A percentile compares a stretch with the other conserved stretches of the same genome.
Evolutionary conservation across 2,888 invertebrate species (phyloP).

Genomic region (Himalopsyche japonica): DNA sequence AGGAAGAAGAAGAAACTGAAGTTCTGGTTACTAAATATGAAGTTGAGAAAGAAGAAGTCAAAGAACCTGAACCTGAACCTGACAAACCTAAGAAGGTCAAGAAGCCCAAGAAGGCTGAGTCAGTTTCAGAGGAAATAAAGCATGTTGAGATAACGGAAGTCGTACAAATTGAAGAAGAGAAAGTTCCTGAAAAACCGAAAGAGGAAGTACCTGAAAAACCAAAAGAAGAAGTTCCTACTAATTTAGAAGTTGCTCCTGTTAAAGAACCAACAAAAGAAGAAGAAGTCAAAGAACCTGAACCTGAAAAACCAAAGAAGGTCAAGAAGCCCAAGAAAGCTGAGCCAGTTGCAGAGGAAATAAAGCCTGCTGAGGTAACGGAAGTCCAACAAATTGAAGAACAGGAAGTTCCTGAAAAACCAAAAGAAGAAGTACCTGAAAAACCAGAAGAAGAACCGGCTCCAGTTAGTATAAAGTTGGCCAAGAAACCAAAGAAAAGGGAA

Average conservation of each 20-base stretch:
- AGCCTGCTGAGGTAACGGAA: slow-evolving; percentile 34
- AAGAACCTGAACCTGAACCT: slow-evolving; percentile 30
- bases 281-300: slow-evolving; percentile 33
- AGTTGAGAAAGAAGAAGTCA: neutral
- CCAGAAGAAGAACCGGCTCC: too few relatives aligned
- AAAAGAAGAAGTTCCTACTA: too few relatives aligned
- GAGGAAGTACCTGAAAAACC: too few relatives aligned
- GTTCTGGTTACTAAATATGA: too few relatives aligned
- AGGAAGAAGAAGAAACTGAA: too few relatives aligned
- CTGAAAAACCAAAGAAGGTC: slow-evolving; percentile 12
- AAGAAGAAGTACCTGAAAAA: too few relatives aligned
- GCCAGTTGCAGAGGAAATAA: slow-evolving; percentile 41
- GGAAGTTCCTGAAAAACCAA: too few relatives aligned
- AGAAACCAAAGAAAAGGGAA: neutral
- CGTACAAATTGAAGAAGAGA: slow-evolving; percentile 8
- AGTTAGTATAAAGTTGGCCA: neutral
- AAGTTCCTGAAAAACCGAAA: slow-evolving; percentile 12
- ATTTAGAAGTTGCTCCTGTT: slow-evolving; percentile 41
- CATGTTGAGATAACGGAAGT: slow-evolving; percentile 42
- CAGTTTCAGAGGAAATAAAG: slow-evolving; percentile 41
- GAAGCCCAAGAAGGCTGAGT: slow-evolving; percentile 27
- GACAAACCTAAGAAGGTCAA: neutral
- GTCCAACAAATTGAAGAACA: too few relatives aligned
- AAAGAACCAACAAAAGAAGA: slow-evolving; percentile 35
- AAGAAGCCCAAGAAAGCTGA: slow-evolving; percentile 21